A percentile compares a stretch with the other conserved stretches of the same genome.
Evolutionary conservation across 2,113 vertebrate genomes (phyloP).

Genomic region (human): GRCh38 chr1:8744001-8744500

Average conservation of each 20-base stretch:
- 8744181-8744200: slow-evolving; percentile 24
- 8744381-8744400: background rate
- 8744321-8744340: background rate
- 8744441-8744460: background rate
- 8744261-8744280: background rate
- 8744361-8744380: background rate
- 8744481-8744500: background rate
- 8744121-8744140: background rate
- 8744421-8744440: background rate
- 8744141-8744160: background rate
- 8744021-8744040: background rate
- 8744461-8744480: background rate
- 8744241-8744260: slow-evolving; percentile 31
- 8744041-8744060: background rate
- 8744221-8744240: background rate
- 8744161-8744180: slow-evolving; percentile 17
- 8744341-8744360: background rate
- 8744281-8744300: background rate
- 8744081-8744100: background rate
- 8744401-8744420: background rate
- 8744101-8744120: background rate
- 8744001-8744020: background rate
- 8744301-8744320: background rate
- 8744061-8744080: background rate
- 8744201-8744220: background rate